phyloP scores from a whole-genome alignment of 2,797 vertebrate species.

The Muscicapa comitata region DNA sequence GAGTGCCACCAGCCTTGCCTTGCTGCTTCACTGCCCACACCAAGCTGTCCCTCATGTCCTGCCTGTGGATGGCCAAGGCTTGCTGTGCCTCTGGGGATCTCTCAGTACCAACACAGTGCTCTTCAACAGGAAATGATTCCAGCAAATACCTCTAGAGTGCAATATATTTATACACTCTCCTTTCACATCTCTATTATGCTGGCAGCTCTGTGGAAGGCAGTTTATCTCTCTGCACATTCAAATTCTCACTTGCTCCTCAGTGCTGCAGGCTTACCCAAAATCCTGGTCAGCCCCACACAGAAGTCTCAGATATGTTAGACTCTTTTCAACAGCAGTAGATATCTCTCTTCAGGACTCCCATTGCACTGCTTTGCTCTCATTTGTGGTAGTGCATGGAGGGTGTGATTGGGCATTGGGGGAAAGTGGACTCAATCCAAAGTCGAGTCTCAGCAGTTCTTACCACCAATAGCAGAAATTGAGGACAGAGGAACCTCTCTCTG shows the following conservation, averaged over 20 bases:
- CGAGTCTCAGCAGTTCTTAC: not conserved
- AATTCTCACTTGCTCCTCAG: not conserved
- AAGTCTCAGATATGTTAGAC: not conserved
- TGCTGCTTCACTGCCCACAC: not conserved
- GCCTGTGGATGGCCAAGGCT: too few relatives aligned
- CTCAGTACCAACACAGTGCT: not conserved
- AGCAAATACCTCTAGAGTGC: not conserved
- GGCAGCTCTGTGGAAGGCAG: fast-evolving
- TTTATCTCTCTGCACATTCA: not conserved
- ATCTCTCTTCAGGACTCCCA: not conserved
- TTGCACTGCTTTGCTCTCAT: not conserved
- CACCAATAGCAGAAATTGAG: fast-evolving
- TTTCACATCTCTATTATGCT: not conserved
- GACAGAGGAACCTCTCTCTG: not conserved
- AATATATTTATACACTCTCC: not conserved
- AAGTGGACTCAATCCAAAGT: not conserved
- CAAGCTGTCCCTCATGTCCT: not conserved
- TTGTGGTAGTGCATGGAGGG: not conserved
- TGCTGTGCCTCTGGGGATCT: not conserved
- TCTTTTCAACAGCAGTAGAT: not conserved
- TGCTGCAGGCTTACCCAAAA: not conserved
- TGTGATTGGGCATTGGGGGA: not conserved
- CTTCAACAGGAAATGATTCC: not conserved
- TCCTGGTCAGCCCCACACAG: fast-evolving
- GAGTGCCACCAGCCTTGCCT: not conserved